Evolutionary conservation across 2,113 vertebrate species (phyloP).

Genomic region (Phocoena phocoena): DNA sequence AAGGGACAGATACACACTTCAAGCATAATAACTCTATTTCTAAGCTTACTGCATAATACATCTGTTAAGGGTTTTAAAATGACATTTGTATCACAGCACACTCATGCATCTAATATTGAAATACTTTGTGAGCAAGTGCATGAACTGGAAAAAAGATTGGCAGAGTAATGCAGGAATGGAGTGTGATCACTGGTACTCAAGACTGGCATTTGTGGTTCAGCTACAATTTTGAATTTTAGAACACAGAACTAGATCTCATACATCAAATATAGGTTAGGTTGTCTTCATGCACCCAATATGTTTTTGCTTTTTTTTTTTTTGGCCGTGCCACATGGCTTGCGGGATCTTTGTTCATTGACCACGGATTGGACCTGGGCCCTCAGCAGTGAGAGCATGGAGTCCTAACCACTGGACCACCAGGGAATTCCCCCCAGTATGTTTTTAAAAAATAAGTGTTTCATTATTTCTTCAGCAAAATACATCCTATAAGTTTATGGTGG

Average conservation of each 20-base stretch:
- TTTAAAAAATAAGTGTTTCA: not conserved
- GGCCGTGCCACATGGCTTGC: no score
- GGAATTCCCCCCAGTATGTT: not conserved
- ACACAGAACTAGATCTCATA: not conserved
- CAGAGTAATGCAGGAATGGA: not conserved
- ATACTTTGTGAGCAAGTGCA: not conserved
- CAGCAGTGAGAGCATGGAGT: no score
- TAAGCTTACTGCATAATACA: not conserved
- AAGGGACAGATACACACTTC: not conserved
- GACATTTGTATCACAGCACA: not conserved
- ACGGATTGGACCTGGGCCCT: no score
- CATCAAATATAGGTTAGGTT: not conserved
- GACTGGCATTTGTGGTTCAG: not conserved
- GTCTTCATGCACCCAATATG: not conserved
- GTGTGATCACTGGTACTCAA: not conserved
- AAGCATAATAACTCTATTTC: not conserved
- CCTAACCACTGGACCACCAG: no score
- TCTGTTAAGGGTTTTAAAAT: not conserved
- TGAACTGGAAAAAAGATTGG: slow-evolving; percentile 7
- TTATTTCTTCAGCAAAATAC: not conserved
- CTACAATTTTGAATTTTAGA: not conserved
- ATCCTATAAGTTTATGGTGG: not conserved
- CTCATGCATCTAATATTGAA: not conserved
- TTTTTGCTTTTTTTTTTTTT: not conserved
- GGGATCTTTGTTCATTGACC: no score